Percentiles rank a stretch among this genome's conserved stretches.
phyloP scores from a whole-genome alignment of 1,140 invertebrate species.

The Bilobella aurantiaca region DNA sequence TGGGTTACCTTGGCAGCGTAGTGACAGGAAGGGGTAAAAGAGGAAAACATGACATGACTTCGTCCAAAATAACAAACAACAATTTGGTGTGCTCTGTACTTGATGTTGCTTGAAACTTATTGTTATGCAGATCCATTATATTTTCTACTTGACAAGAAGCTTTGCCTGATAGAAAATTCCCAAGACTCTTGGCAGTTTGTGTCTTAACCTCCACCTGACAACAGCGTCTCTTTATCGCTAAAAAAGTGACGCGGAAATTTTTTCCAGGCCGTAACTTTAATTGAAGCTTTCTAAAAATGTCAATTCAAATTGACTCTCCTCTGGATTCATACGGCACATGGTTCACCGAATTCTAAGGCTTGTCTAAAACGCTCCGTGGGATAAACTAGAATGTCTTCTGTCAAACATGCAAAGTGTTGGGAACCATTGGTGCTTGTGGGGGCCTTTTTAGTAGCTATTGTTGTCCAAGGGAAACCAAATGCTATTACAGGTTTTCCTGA shows the following conservation, averaged over 20 bases:
- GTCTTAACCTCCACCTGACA: neutral
- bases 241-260: neutral
- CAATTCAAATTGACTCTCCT: neutral
- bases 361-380: too few relatives aligned
- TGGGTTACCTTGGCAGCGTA: too few relatives aligned
- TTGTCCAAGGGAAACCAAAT: neutral
- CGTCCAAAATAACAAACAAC: too few relatives aligned
- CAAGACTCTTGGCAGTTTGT: neutral
- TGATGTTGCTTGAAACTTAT: neutral
- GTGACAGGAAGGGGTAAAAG: too few relatives aligned
- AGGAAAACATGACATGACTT: too few relatives aligned
- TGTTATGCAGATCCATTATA: neutral
- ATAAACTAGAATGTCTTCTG: too few relatives aligned
- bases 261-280: too few relatives aligned
- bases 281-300: neutral
- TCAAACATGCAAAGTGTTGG: neutral
- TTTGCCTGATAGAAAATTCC: neutral
- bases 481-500: constrained; percentile 27
- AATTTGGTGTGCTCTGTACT: too few relatives aligned
- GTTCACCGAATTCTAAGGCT: neutral
- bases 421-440: neutral
- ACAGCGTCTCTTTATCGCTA: neutral
- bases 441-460: neutral
- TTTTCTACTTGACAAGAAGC: neutral
- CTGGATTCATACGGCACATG: too few relatives aligned